Evolutionary conservation across 2,888 invertebrate species (phyloP).

Genomic region (Dryomyza anilis): DNA sequence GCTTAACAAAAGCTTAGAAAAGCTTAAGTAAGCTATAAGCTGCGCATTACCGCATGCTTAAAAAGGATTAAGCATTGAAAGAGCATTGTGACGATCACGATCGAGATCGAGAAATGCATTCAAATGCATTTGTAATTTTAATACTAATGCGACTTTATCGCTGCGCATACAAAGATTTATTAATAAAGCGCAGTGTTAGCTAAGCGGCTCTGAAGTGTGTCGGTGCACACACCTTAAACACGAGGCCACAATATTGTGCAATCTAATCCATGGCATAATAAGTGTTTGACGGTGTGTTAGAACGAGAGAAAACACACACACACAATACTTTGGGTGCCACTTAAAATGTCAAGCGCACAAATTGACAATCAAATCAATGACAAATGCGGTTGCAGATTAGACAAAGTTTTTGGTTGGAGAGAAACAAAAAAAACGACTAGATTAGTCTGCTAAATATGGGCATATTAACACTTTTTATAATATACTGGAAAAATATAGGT

Average conservation of each 20-base stretch:
- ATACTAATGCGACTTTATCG: neutral
- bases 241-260: neutral
- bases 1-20: neutral
- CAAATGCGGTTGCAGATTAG: conserved; percentile 1
- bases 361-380: conserved; percentile 38
- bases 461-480: too few species aligned
- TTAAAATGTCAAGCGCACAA: conserved; percentile 39
- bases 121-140: neutral
- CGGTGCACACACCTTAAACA: neutral
- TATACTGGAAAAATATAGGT: too few species aligned
- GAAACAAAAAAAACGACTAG: too few species aligned
- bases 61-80: neutral
- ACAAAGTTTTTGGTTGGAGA: too few species aligned
- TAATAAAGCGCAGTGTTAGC: too few species aligned
- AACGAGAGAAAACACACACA: too few species aligned
- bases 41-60: neutral
- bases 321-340: conserved; percentile 34
- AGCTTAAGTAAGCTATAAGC: neutral
- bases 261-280: too few species aligned
- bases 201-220: too few species aligned
- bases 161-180: neutral
- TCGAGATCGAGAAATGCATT: neutral
- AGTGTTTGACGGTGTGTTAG: too few species aligned
- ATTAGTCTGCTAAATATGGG: too few species aligned
- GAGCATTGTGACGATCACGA: neutral